phyloP scores from a whole-genome alignment of 2,888 invertebrate genomes.

The Spilarctia lutea region DNA sequence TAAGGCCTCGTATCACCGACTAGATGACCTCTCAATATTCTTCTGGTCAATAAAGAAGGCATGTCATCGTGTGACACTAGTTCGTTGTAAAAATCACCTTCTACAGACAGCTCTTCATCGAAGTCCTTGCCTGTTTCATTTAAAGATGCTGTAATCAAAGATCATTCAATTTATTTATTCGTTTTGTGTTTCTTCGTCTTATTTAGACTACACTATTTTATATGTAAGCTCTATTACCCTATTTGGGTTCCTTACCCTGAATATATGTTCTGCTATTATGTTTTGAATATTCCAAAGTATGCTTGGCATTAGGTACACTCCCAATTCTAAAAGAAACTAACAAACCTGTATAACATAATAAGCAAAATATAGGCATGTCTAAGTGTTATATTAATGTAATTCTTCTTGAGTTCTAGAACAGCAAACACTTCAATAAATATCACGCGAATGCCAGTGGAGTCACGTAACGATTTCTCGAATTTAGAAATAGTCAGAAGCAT shows the following conservation, averaged over 20 bases:
- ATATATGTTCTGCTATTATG: neutral
- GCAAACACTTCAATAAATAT: neutral
- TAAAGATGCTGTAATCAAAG: neutral
- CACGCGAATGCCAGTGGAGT: too few relatives aligned
- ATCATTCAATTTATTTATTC: too few relatives aligned
- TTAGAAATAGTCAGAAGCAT: neutral
- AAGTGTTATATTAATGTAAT: too few relatives aligned
- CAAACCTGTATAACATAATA: neutral
- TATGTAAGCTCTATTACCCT: neutral
- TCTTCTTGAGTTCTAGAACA: too few relatives aligned
- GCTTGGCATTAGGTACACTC: too few relatives aligned
- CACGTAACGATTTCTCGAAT: neutral
- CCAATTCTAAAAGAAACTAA: neutral
- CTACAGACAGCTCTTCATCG: neutral
- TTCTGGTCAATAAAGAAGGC: conserved; percentile 10
- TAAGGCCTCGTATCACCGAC: conserved; percentile 14
- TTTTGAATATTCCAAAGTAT: neutral
- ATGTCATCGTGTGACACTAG: neutral
- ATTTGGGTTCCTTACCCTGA: neutral
- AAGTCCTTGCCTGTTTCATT: neutral
- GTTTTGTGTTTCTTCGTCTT: neutral
- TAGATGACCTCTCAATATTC: conserved; percentile 7
- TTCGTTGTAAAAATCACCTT: neutral
- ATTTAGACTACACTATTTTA: neutral
- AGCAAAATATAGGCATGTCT: too few relatives aligned